A percentile compares a stretch with the other conserved stretches of the same genome.
Evolutionary conservation across 2,888 invertebrate genomes (phyloP).

Genomic region (Antheraea yamamai): DNA sequence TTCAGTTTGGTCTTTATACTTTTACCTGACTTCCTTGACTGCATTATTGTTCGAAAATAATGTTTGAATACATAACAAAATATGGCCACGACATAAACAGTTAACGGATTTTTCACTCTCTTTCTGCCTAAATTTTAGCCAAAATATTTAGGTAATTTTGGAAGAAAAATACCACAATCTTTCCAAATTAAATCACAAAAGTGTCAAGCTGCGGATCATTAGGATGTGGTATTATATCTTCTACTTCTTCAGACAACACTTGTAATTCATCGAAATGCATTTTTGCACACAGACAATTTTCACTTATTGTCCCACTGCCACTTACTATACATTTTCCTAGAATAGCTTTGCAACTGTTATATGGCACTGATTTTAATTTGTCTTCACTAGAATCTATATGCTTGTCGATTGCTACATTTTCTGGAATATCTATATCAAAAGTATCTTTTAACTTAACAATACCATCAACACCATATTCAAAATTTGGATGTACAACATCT

Average conservation of each 20-base stretch:
- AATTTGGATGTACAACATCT: constrained; percentile 37
- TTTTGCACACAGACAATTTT: constrained; percentile 69
- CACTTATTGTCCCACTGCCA: constrained; percentile 62
- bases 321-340: constrained; percentile 72
- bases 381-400: constrained; percentile 24
- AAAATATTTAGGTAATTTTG: neutral
- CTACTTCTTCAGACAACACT: constrained; percentile 65
- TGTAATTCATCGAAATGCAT: constrained; percentile 65
- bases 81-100: neutral
- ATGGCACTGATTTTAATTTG: constrained; percentile 44
- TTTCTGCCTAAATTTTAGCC: neutral
- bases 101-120: neutral
- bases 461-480: constrained; percentile 58
- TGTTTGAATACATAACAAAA: neutral
- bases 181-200: constrained; percentile 30
- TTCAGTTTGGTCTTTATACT: neutral
- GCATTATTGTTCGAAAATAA: neutral
- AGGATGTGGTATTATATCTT: constrained; percentile 68
- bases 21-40: neutral
- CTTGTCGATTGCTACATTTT: constrained; percentile 25
- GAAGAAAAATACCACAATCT: neutral
- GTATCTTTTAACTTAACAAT: constrained; percentile 63
- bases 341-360: constrained; percentile 66
- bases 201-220: constrained; percentile 30
- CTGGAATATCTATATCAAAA: constrained; percentile 51